Evolutionary conservation across 2,113 vertebrate genomes (phyloP).

Genomic region (Noctilio leporinus): DNA sequence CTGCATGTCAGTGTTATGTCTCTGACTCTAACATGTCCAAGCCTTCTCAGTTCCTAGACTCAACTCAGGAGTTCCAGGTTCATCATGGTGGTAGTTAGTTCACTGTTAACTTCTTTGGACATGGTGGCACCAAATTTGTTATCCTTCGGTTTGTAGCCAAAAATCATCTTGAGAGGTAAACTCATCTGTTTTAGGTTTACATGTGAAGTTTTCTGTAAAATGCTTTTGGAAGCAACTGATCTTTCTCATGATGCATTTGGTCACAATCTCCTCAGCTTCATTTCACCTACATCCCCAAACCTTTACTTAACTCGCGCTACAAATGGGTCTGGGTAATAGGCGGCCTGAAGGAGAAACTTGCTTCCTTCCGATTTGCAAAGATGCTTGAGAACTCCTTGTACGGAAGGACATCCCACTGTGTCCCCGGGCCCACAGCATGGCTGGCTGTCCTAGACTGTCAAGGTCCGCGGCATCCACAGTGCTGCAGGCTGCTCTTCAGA

Average conservation of each 20-base stretch:
- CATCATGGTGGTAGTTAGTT: neutral
- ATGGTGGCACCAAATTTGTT: neutral
- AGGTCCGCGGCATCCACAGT: fast-evolving
- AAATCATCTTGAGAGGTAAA: neutral
- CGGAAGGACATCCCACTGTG: neutral
- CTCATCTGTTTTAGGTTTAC: neutral
- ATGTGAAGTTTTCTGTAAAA: neutral
- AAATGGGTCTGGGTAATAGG: neutral
- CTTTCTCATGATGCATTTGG: neutral
- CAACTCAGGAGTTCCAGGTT: neutral
- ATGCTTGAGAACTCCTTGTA: neutral
- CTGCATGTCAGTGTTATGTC: neutral
- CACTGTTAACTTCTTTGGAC: neutral
- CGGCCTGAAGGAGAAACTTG: neutral
- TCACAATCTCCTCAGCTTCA: neutral
- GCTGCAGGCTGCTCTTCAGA: neutral
- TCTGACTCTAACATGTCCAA: neutral
- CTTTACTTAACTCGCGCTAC: neutral
- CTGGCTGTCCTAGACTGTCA: neutral
- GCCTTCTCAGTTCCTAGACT: neutral
- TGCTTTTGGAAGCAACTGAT: neutral
- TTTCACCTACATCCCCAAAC: neutral
- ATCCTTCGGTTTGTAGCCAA: neutral
- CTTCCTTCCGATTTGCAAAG: slow-evolving; percentile 16
- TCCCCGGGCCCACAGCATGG: neutral